Conservation (phyloP, 2,888 invertebrate genomes). For the Heliconius hortense region DNA sequence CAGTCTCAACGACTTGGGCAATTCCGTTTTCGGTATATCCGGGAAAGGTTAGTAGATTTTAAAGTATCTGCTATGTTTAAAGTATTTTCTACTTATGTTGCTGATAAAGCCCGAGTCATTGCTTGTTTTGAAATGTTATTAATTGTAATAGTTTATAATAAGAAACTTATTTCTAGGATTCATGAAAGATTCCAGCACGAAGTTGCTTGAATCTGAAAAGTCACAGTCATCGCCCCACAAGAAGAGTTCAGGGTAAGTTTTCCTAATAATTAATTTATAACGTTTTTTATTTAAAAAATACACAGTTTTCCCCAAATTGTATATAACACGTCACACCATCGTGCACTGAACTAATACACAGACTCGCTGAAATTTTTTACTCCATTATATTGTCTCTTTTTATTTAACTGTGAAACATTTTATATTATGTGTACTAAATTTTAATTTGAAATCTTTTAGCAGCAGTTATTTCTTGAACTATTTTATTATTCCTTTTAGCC, state of each 20-base stretch:
- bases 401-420: conserved; percentile 37
- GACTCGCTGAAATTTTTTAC: conserved; percentile 20
- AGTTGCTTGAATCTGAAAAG: conserved; percentile 75
- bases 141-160: conserved; percentile 10
- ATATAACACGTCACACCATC: conserved; percentile 61
- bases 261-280: not conserved
- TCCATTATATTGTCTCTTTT: conserved; percentile 16
- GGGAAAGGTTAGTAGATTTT: conserved; percentile 66
- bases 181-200: conserved; percentile 76
- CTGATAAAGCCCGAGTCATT: conserved; percentile 28
- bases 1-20: conserved; percentile 74
- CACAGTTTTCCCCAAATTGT: conserved; percentile 48
- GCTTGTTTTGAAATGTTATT: conserved; percentile 22
- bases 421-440: not conserved
- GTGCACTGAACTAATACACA: conserved; percentile 60
- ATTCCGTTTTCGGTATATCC: conserved; percentile 73
- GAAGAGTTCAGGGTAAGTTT: conserved; percentile 74
- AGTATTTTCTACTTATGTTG: conserved; percentile 20
- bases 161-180: conserved; percentile 56
- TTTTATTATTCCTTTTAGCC: not conserved
- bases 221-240: conserved; percentile 72
- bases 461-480: not conserved
- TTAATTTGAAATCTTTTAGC: not conserved
- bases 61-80: conserved; percentile 20
- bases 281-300: not conserved